Base-by-base conservation (phyloP, 2,888 invertebrate genomes). In the Cerastis rubricosa region DNA sequence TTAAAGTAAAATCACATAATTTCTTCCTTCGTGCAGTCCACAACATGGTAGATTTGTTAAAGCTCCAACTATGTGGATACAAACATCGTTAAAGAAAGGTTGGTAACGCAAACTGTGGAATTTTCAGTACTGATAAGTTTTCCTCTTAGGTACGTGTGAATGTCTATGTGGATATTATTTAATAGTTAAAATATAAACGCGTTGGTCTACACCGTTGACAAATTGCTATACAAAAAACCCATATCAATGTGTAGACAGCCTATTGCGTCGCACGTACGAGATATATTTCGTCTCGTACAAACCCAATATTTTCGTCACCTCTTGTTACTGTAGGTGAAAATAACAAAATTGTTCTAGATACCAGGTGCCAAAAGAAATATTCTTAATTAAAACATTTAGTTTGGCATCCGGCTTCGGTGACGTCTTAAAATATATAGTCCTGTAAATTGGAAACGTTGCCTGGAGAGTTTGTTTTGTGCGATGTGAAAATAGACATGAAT, bases 331-430 rank as follows among this genome's bases (percentile, higher is more conserved):
- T 51, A 61, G 59, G 59, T 57, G 51, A 70, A 77, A 74, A 65
- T 65, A 85, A 68, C 43, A 14, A 77, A 70, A 73, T 74, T 49
- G 14, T 67, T 68, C 54, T 61, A 64, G 43, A 71, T 40, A 66
- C 25, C 67, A 70, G 76, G 40, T 85, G 80, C 78, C 76, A 83
- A 83, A 77, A 70, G 25, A 71, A 83, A 85, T 74, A 70, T 35
- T 80, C 40, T 54, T 67, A 76, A 70, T 68, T 74, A 78, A 85
- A 83, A 85, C 51, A 64, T 82, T 82, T 80, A 65, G 43, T 73
- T 85, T 82, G 65, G 76, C 76, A 66, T 29, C 1, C 14, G 45
- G 19, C 19, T 63, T n/a, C 5, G n/a, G 45, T 68, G 73, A 76
- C 22, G 49, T 61, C 61, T 49, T 35, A 59, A 80, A 81, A 68